A percentile compares a stretch with the other conserved stretches of the same genome.
Evolutionary conservation across 2,797 vertebrate genomes (phyloP).

Genomic region (Triplophysa yarkandensis): DNA sequence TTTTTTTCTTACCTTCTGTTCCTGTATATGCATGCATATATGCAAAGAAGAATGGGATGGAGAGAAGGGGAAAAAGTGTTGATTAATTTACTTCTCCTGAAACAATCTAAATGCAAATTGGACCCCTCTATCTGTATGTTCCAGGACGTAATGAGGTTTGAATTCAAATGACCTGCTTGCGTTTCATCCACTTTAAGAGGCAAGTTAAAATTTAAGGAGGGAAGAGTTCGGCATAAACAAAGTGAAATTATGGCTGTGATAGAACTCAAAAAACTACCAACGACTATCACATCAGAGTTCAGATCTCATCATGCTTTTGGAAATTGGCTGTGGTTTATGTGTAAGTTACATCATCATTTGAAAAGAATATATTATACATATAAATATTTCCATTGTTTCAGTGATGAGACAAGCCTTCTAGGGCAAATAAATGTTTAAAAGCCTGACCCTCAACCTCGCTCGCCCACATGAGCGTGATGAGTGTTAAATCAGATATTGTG

Average conservation of each 20-base stretch:
- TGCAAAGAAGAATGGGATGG: conserved; percentile 57
- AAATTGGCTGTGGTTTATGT: conserved; percentile 25
- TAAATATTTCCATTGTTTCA: not conserved
- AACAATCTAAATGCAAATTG: conserved; percentile 86
- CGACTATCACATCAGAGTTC: conserved; percentile 26
- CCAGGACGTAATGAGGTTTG: conserved; percentile 77
- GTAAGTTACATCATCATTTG: not conserved
- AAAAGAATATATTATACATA: not conserved
- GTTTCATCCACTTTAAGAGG: conserved; percentile 72
- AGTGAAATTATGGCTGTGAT: not conserved
- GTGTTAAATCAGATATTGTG: not conserved
- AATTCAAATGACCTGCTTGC: conserved; percentile 78
- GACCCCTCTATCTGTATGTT: conserved; percentile 79
- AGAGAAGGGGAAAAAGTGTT: conserved; percentile 65
- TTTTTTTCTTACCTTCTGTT: not conserved
- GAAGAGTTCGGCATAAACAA: conserved; percentile 63
- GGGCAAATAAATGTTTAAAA: conserved; percentile 15
- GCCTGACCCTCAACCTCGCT: not conserved
- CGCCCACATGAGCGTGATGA: conserved; percentile 1
- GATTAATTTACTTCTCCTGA: conserved; percentile 81
- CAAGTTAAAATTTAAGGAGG: conserved; percentile 72
- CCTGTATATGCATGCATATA: conserved; percentile 56
- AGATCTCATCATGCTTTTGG: conserved; percentile 2
- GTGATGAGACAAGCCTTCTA: not conserved
- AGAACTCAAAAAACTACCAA: conserved; percentile 5